Evolutionary conservation across 2,888 invertebrate genomes (phyloP), one percentile per base, ranked within the genome.

Genomic region (Catocala fraxini): DNA sequence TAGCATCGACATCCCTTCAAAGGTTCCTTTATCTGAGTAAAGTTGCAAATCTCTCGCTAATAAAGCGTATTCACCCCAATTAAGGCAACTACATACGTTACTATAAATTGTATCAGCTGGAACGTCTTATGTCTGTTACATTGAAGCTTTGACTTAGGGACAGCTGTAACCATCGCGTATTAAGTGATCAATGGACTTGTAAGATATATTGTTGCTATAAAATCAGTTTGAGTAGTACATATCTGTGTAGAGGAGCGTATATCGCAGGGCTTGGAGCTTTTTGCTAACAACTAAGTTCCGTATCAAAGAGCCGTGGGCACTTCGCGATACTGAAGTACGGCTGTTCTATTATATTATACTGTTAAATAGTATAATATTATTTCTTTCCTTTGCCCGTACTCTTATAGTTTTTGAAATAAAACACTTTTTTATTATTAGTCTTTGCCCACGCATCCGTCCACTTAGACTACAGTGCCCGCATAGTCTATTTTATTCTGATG

Each of bases 51-150:
- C 83, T 85, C 81, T 78, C 72, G 66, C 79, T 86, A 85, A 86
- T 86, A 84, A 81, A 83, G 77, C 80, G 80, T 85, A 83, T 83
- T 85, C 83, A 69, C 82, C 80, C 87, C 86, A 88, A 88, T 89
- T 87, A 88, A 68, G 78, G 58, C 63, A 68, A 42, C 58, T 63
- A 64, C 64, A 67, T 57, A 63, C 55, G 46, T 59, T 60, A 52
- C 48, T 13, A 57, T 45, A 63, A 35, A 47, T 46, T 13, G 10
- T 25, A 53, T 12, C 34, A 59, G 43, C 13, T 25, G 4, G 51
- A 59, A 25, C 45, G 4, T n/a, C 4, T 49, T 9, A 2, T 7
- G 13, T 13, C 12, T 51, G 43, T 4, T 61, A 33, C 73, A 74
- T 63, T 70, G 70, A 64, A 34, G 52, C 35, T 51, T 55, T 33